Conservation (phyloP, 2,888 invertebrate genomes). For the Trissonchulus latispiculum region DNA sequence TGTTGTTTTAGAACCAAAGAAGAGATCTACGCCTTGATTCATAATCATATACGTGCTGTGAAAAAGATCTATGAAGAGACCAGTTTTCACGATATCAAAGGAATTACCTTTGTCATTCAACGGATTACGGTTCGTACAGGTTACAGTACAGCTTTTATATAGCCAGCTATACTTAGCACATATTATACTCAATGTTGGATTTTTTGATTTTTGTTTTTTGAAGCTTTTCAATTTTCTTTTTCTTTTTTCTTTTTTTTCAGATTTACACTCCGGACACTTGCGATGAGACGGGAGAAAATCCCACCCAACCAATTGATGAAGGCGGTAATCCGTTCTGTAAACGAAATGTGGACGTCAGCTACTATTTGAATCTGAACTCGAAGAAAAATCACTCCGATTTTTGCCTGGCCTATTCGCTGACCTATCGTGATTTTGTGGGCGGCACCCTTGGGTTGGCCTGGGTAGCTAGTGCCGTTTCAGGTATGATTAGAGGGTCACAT, state of each 20-base stretch:
- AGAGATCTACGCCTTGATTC: slow-evolving; percentile 69
- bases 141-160: too few relatives aligned
- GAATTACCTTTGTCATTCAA: slow-evolving; percentile 92
- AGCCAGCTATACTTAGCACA: too few relatives aligned
- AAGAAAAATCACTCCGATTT: slow-evolving; percentile 93
- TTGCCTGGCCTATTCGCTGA: slow-evolving; percentile 98
- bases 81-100: slow-evolving; percentile 84
- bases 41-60: slow-evolving; percentile 95
- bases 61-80: slow-evolving; percentile 93
- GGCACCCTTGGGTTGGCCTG: slow-evolving; percentile 96
- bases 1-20: slow-evolving; percentile 17
- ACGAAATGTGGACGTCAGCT: slow-evolving; percentile 96
- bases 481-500: slow-evolving; percentile 30
- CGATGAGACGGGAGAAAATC: slow-evolving; percentile 51
- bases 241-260: slow-evolving; percentile 57
- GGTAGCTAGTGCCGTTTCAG: slow-evolving; percentile 85
- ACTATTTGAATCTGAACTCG: slow-evolving; percentile 94
- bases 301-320: slow-evolving; percentile 16
- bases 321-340: slow-evolving; percentile 61
- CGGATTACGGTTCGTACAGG: slow-evolving; percentile 62
- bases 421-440: slow-evolving; percentile 90
- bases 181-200: too few relatives aligned
- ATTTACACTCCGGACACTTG: slow-evolving; percentile 80
- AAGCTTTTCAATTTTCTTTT: too few relatives aligned
- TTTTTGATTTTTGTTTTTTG: too few relatives aligned